A percentile compares a stretch with the other conserved stretches of the same genome.
phyloP scores from a whole-genome alignment of 2,888 invertebrate species.

The Caenorhabditis japonica region DNA sequence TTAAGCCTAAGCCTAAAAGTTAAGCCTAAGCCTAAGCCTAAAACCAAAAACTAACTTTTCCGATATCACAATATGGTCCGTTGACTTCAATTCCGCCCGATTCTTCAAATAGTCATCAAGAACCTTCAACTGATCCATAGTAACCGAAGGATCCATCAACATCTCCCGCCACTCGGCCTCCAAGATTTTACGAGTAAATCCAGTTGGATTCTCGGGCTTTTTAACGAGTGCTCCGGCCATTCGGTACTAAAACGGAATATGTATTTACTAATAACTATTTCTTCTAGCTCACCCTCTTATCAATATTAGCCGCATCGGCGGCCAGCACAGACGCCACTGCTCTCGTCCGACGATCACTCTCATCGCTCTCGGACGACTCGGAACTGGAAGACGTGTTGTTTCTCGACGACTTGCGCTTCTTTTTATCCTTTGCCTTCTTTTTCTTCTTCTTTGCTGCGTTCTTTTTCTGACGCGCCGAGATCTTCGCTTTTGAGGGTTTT shows the following conservation, averaged over 20 bases:
- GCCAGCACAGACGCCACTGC: slow-evolving; percentile 23
- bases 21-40: too few relatives aligned
- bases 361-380: slow-evolving; percentile 10
- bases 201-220: slow-evolving; percentile 40
- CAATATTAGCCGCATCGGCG: slow-evolving; percentile 22
- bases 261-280: background rate
- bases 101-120: slow-evolving; percentile 36
- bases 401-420: slow-evolving; percentile 11
- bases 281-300: slow-evolving; percentile 10
- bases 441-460: slow-evolving; percentile 5
- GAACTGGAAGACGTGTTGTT: slow-evolving; percentile 20
- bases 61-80: slow-evolving; percentile 37
- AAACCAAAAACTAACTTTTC: slow-evolving; percentile 33
- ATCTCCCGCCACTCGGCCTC: slow-evolving; percentile 39
- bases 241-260: slow-evolving; percentile 18
- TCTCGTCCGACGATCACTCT: slow-evolving; percentile 10
- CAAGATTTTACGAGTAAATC: slow-evolving; percentile 12
- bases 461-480: slow-evolving; percentile 3
- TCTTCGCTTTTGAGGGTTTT: slow-evolving; percentile 7
- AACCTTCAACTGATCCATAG: slow-evolving; percentile 2
- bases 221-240: slow-evolving; percentile 30
- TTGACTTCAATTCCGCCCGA: slow-evolving; percentile 32
- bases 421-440: slow-evolving; percentile 26
- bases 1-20: too few relatives aligned
- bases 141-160: slow-evolving; percentile 7